Conservation (phyloP, 1,140 invertebrate genomes). For the Lasaia peninsularis region DNA sequence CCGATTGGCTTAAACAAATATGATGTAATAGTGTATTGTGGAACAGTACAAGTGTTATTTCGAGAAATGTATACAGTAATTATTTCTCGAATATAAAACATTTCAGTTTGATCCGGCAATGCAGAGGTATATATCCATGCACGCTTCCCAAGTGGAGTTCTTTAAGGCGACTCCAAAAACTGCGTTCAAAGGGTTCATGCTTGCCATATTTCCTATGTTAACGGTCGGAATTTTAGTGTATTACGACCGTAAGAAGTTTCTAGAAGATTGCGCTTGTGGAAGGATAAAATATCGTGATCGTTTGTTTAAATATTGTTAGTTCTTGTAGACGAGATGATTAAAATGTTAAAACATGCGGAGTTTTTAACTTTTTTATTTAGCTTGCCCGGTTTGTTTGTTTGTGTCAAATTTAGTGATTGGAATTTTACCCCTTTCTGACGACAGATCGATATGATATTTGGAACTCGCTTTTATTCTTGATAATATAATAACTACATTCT, state of each 20-base stretch:
- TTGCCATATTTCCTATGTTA: slow-evolving; percentile 78
- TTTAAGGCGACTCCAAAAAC: slow-evolving; percentile 81
- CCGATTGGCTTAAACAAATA: too few species aligned
- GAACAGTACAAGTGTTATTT: too few species aligned
- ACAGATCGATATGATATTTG: too few species aligned
- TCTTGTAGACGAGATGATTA: neutral
- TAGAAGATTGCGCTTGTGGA: slow-evolving; percentile 79
- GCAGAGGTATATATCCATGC: slow-evolving; percentile 82
- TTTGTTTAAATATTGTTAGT: slow-evolving; percentile 38
- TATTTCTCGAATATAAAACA: neutral
- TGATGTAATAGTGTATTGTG: too few species aligned
- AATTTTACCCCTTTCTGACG: too few species aligned
- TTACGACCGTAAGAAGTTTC: slow-evolving; percentile 66
- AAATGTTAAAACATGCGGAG: too few species aligned
- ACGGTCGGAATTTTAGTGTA: slow-evolving; percentile 74
- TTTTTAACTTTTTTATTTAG: too few species aligned
- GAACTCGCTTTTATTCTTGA: too few species aligned
- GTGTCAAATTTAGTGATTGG: too few species aligned
- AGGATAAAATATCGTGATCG: slow-evolving; percentile 84
- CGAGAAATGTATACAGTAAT: neutral
- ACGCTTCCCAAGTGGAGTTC: slow-evolving; percentile 78
- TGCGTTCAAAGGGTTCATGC: slow-evolving; percentile 60
- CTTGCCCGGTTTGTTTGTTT: too few species aligned
- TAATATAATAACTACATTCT: too few species aligned
- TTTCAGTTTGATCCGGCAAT: slow-evolving; percentile 63